Evolutionary conservation across 2,888 invertebrate species (phyloP).

Genomic region (Sisyra terminalis): DNA sequence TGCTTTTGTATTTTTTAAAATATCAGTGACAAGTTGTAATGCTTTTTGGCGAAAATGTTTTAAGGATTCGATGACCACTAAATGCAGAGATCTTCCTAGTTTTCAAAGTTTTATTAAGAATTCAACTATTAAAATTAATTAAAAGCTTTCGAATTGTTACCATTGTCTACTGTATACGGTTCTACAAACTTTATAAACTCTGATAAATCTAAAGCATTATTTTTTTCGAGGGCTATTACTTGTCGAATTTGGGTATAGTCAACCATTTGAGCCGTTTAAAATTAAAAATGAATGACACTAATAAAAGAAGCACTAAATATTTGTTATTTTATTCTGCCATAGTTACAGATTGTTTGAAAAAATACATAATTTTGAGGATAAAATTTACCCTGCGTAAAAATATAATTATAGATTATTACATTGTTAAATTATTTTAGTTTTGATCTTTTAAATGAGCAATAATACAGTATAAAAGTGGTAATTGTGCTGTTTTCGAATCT

Average conservation of each 20-base stretch:
- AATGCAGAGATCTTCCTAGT: conserved; percentile 17
- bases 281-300: background rate
- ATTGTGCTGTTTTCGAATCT: conserved; percentile 23
- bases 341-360: too few relatives aligned
- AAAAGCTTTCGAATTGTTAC: background rate
- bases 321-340: background rate
- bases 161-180: background rate
- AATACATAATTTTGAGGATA: too few relatives aligned
- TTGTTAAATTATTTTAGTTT: background rate
- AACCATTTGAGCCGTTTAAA: background rate
- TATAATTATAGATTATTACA: too few relatives aligned
- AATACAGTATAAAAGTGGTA: conserved; percentile 25
- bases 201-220: background rate
- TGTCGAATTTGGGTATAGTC: background rate
- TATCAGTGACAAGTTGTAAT: conserved; percentile 24
- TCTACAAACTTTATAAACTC: background rate
- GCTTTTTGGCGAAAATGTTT: conserved; percentile 20
- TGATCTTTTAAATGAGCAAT: conserved; percentile 18
- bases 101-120: too few relatives aligned
- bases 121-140: too few relatives aligned
- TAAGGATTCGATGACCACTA: conserved; percentile 21
- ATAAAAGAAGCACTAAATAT: background rate
- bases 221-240: background rate
- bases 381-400: too few relatives aligned
- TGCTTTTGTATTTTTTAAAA: conserved; percentile 25